Percentiles rank a stretch among this genome's conserved stretches.
phyloP scores from a whole-genome alignment of 2,888 invertebrate species.

The Teleiodes luculella region DNA sequence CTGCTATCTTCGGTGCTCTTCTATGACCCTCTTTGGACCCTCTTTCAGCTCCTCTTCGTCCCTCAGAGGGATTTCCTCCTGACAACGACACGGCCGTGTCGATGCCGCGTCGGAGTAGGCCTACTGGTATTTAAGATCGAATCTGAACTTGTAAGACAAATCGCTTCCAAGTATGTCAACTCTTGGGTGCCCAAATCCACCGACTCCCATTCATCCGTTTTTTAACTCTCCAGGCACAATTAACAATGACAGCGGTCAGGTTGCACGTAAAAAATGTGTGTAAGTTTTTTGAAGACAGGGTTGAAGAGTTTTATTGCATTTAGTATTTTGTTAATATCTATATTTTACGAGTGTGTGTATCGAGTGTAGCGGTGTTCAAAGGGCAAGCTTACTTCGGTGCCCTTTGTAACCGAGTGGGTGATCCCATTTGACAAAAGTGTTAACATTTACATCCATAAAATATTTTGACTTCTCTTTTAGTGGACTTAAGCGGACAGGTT shows the following conservation, averaged over 20 bases:
- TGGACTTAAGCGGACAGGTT: slow-evolving; percentile 47
- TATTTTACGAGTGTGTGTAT: slow-evolving; percentile 62
- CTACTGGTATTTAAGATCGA: slow-evolving; percentile 58
- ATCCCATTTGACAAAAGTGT: slow-evolving; percentile 73
- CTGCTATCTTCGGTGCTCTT: no score
- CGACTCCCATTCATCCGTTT: slow-evolving; percentile 63
- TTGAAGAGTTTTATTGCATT: slow-evolving; percentile 61
- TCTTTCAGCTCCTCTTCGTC: no score
- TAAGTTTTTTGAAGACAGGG: slow-evolving; percentile 46
- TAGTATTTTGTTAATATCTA: slow-evolving; percentile 67
- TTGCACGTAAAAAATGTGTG: slow-evolving; percentile 55
- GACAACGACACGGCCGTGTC: no score
- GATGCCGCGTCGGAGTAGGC: no score
- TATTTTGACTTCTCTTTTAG: slow-evolving; percentile 75
- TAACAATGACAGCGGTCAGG: slow-evolving; percentile 73
- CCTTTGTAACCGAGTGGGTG: slow-evolving; percentile 65
- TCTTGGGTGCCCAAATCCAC: slow-evolving; percentile 56
- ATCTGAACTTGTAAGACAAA: slow-evolving; percentile 71
- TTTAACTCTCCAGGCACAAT: slow-evolving; percentile 61
- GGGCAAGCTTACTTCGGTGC: slow-evolving; percentile 62
- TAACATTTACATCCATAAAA: slow-evolving; percentile 72
- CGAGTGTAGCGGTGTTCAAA: slow-evolving; percentile 56
- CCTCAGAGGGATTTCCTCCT: no score
- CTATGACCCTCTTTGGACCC: no score
- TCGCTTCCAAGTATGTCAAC: slow-evolving; percentile 67